A percentile compares a stretch with the other conserved stretches of the same genome.
These are phyloP conservation scores for Calypte anna DNA, from an alignment of 2,113 vertebrate genomes.

Conservation along the genomic window DNA sequence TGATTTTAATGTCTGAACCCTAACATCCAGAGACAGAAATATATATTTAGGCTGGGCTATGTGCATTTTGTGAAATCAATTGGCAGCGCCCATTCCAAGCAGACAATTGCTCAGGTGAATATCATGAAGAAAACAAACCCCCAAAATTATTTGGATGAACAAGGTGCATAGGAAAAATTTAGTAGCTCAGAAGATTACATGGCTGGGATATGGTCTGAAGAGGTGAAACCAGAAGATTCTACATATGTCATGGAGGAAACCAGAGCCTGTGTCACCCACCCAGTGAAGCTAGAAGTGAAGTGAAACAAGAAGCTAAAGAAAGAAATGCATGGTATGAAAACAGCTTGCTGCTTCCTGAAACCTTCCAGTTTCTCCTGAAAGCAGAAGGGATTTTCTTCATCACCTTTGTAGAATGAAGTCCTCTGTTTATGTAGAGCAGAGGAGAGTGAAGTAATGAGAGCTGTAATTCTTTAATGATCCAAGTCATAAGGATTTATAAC, in stretches of 20 bases:
- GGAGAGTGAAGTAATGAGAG: not conserved
- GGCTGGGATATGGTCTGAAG: not conserved
- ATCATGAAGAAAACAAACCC: not conserved
- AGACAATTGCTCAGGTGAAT: not conserved
- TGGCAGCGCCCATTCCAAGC: not conserved
- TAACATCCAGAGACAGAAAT: not conserved
- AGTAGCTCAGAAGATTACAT: not conserved
- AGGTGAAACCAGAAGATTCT: not conserved
- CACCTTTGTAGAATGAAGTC: not conserved
- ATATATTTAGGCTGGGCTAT: not conserved
- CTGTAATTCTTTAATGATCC: not conserved
- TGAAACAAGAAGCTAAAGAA: not conserved
- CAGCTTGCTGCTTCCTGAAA: not conserved
- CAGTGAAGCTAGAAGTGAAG: not conserved
- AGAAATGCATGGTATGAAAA: accelerated
- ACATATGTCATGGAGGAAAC: not conserved
- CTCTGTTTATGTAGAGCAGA: not conserved
- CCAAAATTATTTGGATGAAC: not conserved
- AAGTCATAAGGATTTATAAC: slow-evolving; percentile 22
- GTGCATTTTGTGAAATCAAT: slow-evolving; percentile 17
- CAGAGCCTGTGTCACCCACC: not conserved
- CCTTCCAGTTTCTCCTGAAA: not conserved
- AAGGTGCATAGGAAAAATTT: not conserved
- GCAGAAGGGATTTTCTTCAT: not conserved
- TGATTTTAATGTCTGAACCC: slow-evolving; percentile 19